These are phyloP conservation scores for Rhinopomastus cyanomelas DNA, from an alignment of 2,113 vertebrate genomes.

Conservation along the genomic window DNA sequence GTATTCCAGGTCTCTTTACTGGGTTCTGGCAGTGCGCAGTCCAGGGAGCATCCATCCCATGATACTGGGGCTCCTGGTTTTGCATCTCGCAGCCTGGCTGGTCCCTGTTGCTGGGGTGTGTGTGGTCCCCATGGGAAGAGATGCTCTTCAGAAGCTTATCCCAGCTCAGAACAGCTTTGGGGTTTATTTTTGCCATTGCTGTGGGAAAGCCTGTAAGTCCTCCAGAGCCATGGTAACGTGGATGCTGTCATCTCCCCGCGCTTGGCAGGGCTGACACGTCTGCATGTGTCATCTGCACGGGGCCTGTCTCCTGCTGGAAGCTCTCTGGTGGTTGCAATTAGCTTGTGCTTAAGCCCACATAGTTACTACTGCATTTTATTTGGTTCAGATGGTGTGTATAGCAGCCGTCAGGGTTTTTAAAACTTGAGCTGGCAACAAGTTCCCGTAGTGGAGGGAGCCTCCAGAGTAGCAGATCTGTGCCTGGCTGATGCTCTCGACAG, in stretches of 20 bases:
- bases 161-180: background rate
- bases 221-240: slow-evolving; percentile 22
- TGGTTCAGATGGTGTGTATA: background rate
- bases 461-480: background rate
- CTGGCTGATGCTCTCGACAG: background rate
- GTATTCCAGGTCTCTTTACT: background rate
- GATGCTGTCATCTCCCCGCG: background rate
- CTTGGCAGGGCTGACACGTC: background rate
- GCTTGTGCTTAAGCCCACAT: background rate
- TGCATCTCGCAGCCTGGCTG: fast-evolving
- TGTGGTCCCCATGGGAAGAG: fast-evolving
- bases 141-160: fast-evolving
- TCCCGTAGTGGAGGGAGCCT: background rate
- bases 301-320: background rate
- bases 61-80: background rate
- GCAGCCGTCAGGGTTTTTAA: background rate
- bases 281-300: background rate
- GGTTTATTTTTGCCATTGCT: background rate
- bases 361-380: background rate
- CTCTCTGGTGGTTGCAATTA: background rate
- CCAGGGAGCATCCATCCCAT: fast-evolving
- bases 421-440: background rate
- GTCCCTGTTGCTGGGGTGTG: background rate
- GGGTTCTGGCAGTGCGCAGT: background rate
- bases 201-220: background rate